Evolutionary conservation across 2,797 vertebrate species (phyloP).

Genomic region (Alfaro cultratus): DNA sequence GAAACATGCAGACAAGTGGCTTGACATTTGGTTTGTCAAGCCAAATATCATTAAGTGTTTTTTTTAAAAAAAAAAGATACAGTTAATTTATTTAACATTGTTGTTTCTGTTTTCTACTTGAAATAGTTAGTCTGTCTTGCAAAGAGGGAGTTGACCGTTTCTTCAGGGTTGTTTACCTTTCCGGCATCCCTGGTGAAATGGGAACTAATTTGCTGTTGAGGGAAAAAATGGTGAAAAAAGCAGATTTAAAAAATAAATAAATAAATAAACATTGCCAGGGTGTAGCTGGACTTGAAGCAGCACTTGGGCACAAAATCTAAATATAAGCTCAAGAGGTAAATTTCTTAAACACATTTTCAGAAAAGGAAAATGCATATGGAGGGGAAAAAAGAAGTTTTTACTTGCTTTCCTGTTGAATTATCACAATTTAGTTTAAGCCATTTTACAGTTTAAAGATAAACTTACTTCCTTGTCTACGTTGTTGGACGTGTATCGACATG

Average conservation of each 20-base stretch:
- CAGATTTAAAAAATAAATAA: neutral
- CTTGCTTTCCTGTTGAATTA: neutral
- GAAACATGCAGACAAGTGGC: neutral
- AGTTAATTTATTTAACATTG: neutral
- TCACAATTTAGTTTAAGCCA: neutral
- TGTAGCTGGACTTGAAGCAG: neutral
- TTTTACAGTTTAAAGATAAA: neutral
- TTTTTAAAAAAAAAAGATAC: neutral
- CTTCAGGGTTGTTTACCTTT: slow-evolving; percentile 51
- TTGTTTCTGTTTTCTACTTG: slow-evolving; percentile 1
- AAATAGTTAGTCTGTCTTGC: slow-evolving; percentile 9
- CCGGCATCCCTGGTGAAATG: slow-evolving; percentile 33
- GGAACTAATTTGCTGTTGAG: slow-evolving; percentile 36
- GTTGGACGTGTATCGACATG: neutral
- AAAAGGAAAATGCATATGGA: neutral
- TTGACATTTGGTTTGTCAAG: slow-evolving; percentile 7
- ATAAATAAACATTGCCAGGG: neutral
- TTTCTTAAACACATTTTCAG: neutral
- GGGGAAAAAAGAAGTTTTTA: neutral
- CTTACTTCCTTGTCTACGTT: neutral
- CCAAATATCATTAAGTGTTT: too few species aligned
- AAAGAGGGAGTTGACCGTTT: slow-evolving; percentile 38
- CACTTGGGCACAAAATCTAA: neutral
- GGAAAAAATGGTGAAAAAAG: neutral
- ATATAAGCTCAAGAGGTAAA: neutral